Percentiles rank a stretch among this genome's conserved stretches.
Conservation (phyloP, 2,888 invertebrate species). For the Lydus trimaculatus region DNA sequence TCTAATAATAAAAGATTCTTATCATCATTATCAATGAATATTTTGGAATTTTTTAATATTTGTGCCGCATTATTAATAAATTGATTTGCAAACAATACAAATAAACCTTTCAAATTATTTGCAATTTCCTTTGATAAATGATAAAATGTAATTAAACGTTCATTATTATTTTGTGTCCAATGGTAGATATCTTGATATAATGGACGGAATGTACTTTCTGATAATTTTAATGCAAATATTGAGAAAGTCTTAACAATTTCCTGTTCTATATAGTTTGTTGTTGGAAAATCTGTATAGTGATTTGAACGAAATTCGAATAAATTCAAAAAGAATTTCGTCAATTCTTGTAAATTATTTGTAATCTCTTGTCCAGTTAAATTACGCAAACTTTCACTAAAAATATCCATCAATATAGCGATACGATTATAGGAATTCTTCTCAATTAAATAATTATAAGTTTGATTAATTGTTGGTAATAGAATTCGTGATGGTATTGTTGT, state of each 20-base stretch:
- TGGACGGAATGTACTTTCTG: constrained; percentile 88
- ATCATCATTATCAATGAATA: constrained; percentile 64
- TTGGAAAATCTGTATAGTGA: constrained; percentile 54
- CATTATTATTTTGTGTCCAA: constrained; percentile 79
- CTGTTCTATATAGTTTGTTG: constrained; percentile 72
- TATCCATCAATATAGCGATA: constrained; percentile 75
- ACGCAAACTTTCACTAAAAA: constrained; percentile 76
- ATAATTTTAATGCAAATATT: constrained; percentile 82
- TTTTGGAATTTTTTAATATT: constrained; percentile 67
- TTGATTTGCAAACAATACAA: constrained; percentile 88
- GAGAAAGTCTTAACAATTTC: constrained; percentile 81
- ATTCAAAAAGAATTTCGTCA: constrained; percentile 78
- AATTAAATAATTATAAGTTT: constrained; percentile 69
- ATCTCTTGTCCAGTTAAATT: constrained; percentile 68
- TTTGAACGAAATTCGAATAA: constrained; percentile 74
- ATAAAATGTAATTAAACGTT: constrained; percentile 83
- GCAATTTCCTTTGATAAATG: constrained; percentile 81
- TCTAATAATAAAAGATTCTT: constrained; percentile 71
- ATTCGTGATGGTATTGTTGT: constrained; percentile 75
- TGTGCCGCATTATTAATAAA: constrained; percentile 82
- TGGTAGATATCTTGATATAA: constrained; percentile 86
- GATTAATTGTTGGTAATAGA: constrained; percentile 76
- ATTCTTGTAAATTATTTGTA: constrained; percentile 69
- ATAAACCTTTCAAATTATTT: constrained; percentile 83
- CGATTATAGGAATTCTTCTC: constrained; percentile 68